Base-by-base conservation (phyloP, 92 coral and sea anemone genomes). In the Hydrozoanthus gracilis region DNA sequence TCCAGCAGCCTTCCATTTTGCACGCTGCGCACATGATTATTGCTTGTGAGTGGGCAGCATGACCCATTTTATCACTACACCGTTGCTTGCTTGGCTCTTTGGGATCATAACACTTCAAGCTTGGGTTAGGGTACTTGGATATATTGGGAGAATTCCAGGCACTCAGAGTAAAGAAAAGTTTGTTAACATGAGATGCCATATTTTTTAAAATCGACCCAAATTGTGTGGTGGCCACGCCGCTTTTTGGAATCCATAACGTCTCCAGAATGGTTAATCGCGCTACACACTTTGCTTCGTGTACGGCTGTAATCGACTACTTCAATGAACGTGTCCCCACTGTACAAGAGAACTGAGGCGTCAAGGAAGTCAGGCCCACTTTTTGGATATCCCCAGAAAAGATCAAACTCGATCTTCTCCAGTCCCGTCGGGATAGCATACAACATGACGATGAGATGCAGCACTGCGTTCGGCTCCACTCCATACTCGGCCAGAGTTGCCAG, bases 341-440 rank as follows among this genome's bases (percentile, higher is more conserved):
- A 96, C 47, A 96, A 89, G 45, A 96, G 93, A 4, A 93, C 98
- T 0, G 98, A 92, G 3, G 99, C 99, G 79, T 96, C 99, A 5
- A 96, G 89, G 56, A 4, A 96, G 66, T 96, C 99, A 2, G 8
- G 0, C 5, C 96, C 94, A 0, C 71, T 69, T 0, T 76, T 4
- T 35, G 99, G 99, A 74, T 93, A 96, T 4, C 96, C 96, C 99
- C 99, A 96, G 77, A 91, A 95, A 62, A 96, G 78, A 77, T 96
- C 99, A 75, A 96, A 96, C 71, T 93, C 92, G 39, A 92, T 95
- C 17, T 96, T 87, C 70, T 96, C 99, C 76, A 96, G 92, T 7
- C 88, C 70, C 20, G 93, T 93, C 51, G 95, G 90, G 20, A 96
- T 91, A 50, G 94, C 94, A 77, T 95, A 96, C 86, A 96, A 83